Evolutionary conservation across 2,888 invertebrate genomes (phyloP), one percentile per base, ranked within the genome.

Genomic region (Hyalella azteca): DNA sequence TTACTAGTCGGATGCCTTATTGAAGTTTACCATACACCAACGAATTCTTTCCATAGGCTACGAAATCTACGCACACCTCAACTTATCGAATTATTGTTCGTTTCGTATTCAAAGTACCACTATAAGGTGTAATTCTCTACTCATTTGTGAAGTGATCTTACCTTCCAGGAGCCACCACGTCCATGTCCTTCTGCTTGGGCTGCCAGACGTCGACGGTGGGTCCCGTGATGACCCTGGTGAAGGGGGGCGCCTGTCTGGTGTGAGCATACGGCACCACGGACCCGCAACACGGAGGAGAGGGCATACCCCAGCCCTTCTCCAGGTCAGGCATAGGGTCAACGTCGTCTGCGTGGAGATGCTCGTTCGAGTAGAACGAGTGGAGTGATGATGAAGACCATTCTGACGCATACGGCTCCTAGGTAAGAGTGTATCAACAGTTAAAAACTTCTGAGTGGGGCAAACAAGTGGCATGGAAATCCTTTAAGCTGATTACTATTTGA

Each of bases 241-340:
- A 83, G n/a, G 83, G 81, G n/a, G 83, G 79, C 1, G 81, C 73
- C 59, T 81, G 79, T n/a, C 79, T 59, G 39, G 81, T 83, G 80
- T 81, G 81, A 15, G 83, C 78, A 59, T 79, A 81, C 26, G 79
- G 81, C 36, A 83, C 78, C 29, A 79, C 76, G 29, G 78, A 79
- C 13, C 82, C 82, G 36, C 82, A 83, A 66, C 81, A 83, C 26
- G 80, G 78, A 2, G 82, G 78, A 13, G 80, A 45, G 9, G 49
- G 76, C 82, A 77, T 77, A 3, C 32, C 66, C 36, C 78, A 40
- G 5, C 78, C 78, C 26, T 81, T 79, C 19, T 78, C 78, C 32
- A 32, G 73, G 73, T 73, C 73, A 5, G 41, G 39, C 40, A 73
- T 11, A 9, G 73, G 59, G 32, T 59, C 59, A 15, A 59, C 32